These are phyloP conservation scores for Eunapius fragilis DNA, from an alignment of 37 sponge, comb jelly and placozoan genomes.

Conservation along the genomic window DNA sequence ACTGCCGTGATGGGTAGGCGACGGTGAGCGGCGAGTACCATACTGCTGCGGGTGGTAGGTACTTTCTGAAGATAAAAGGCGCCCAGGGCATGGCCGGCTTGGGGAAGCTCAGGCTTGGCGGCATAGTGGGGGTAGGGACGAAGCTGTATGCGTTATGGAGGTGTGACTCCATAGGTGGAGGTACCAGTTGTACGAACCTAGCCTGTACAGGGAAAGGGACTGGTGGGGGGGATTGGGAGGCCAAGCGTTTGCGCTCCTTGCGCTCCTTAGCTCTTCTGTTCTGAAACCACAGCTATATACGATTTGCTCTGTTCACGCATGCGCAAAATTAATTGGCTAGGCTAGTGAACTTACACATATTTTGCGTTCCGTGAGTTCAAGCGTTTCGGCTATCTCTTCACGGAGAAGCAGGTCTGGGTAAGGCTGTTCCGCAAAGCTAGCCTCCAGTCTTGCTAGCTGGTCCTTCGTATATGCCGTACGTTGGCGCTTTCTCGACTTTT, in stretches of 20 bases:
- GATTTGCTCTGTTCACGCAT: background rate
- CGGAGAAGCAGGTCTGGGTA: conserved; percentile 1
- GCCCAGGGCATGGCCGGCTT: background rate
- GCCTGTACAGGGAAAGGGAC: background rate
- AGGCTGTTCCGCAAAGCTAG: background rate
- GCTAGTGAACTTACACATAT: background rate
- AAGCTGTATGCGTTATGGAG: background rate
- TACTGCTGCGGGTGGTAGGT: background rate
- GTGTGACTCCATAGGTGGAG: background rate
- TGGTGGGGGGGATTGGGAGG: background rate
- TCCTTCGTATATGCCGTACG: conserved; percentile 1
- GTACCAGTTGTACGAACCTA: background rate
- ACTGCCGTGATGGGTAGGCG: background rate
- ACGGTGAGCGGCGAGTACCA: background rate
- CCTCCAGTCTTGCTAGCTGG: background rate
- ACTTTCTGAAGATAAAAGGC: background rate
- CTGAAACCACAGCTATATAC: conserved; percentile 7
- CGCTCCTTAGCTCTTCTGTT: conserved; percentile 18
- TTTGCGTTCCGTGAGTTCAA: background rate
- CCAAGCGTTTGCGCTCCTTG: background rate
- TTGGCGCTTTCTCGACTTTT: background rate
- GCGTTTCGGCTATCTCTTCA: background rate
- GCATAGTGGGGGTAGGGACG: background rate
- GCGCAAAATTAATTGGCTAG: background rate
- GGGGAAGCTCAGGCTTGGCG: background rate